These are phyloP conservation scores for Drosophila emarginata DNA, from an alignment of 2,888 invertebrate species.

Conservation along the genomic window DNA sequence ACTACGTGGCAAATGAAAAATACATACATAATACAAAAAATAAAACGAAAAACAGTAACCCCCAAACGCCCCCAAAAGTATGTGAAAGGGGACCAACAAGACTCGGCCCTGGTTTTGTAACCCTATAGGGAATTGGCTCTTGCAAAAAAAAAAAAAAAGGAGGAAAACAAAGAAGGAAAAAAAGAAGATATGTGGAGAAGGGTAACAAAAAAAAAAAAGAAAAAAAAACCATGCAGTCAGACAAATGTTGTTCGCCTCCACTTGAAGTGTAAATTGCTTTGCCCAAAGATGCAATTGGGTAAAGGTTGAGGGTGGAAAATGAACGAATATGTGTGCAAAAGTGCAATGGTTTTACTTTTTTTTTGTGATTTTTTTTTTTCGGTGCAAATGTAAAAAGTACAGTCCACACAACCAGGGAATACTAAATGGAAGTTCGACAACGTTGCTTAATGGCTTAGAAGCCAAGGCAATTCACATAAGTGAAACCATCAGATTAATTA, in stretches of 20 bases:
- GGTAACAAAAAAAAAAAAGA: background rate
- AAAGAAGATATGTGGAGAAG: background rate
- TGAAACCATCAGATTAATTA: constrained; percentile 31
- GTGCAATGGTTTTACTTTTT: background rate
- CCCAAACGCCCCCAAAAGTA: constrained; percentile 31
- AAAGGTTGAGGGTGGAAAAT: constrained; percentile 10
- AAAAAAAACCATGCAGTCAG: constrained; percentile 16
- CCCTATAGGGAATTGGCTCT: constrained; percentile 1
- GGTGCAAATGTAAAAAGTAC: constrained; percentile 26
- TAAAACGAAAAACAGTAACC: background rate
- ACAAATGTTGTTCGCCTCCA: constrained; percentile 28
- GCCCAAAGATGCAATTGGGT: constrained; percentile 43
- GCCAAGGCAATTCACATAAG: constrained; percentile 14
- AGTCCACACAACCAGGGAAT: constrained; percentile 18
- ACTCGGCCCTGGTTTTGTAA: constrained; percentile 40
- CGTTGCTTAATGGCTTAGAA: constrained; percentile 13
- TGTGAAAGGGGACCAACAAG: constrained; percentile 11
- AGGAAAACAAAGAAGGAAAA: background rate
- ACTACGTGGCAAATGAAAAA: constrained; percentile 78
- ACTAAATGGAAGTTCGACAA: constrained; percentile 34
- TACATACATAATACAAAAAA: constrained; percentile 48
- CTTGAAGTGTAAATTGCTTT: constrained; percentile 48
- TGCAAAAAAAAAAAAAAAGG: constrained; percentile 8
- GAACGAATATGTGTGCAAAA: constrained; percentile 23
- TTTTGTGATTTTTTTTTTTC: constrained; percentile 15